A percentile compares a stretch with the other conserved stretches of the same genome.
phyloP scores from a whole-genome alignment of 2,888 invertebrate genomes.

The Stomorhina lunata region DNA sequence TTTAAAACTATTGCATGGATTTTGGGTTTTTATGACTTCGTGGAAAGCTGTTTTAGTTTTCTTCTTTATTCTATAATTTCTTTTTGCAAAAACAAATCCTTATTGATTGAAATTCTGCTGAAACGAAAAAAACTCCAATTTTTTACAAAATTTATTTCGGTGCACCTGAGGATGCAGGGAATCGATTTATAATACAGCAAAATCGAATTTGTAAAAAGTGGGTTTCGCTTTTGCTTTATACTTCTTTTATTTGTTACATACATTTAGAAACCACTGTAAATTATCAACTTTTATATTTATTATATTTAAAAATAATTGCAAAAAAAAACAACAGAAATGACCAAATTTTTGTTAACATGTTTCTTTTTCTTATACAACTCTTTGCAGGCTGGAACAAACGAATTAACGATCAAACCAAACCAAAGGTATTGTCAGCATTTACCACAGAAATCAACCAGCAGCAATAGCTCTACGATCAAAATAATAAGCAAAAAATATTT shows the following conservation, averaged over 20 bases:
- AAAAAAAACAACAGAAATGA: constrained; percentile 11
- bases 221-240: too few relatives aligned
- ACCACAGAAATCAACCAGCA: constrained; percentile 19
- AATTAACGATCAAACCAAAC: not conserved
- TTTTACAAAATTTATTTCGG: too few relatives aligned
- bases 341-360: constrained; percentile 33
- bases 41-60: too few relatives aligned
- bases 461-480: not conserved
- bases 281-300: not conserved
- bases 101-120: too few relatives aligned
- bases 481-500: not conserved
- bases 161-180: too few relatives aligned
- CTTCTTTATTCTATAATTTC: too few relatives aligned
- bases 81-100: too few relatives aligned
- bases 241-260: not conserved
- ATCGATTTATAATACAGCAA: too few relatives aligned
- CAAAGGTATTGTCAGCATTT: constrained; percentile 25
- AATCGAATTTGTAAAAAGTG: too few relatives aligned
- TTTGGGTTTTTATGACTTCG: too few relatives aligned
- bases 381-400: constrained; percentile 20
- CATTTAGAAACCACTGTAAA: not conserved
- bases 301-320: not conserved
- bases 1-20: too few relatives aligned
- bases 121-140: too few relatives aligned
- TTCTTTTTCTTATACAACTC: constrained; percentile 25